Conservation (phyloP, 2,888 invertebrate genomes). For the Idaea biselata region DNA sequence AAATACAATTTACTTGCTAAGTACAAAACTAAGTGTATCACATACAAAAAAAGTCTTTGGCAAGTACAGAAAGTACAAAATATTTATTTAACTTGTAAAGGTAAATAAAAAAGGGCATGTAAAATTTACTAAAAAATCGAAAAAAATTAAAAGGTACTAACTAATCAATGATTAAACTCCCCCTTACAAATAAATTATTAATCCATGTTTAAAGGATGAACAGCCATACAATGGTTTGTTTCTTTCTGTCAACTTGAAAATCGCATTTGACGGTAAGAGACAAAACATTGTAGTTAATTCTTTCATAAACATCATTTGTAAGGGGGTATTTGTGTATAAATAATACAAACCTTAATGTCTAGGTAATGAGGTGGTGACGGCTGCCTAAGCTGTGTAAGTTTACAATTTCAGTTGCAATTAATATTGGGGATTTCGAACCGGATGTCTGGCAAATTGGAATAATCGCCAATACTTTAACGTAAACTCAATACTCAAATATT, state of each 20-base stretch:
- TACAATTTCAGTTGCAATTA: not conserved
- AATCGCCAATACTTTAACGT: too few species aligned
- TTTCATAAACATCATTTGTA: too few species aligned
- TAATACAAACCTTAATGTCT: not conserved
- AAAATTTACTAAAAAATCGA: constrained; percentile 28
- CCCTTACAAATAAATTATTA: too few species aligned
- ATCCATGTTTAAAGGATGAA: too few species aligned
- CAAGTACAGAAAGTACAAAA: constrained; percentile 64
- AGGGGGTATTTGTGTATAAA: not conserved
- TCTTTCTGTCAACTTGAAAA: too few species aligned
- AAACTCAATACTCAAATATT: too few species aligned
- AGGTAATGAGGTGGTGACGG: not conserved
- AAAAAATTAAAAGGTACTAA: not conserved
- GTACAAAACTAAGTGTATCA: constrained; percentile 75
- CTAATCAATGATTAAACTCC: not conserved
- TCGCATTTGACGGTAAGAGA: too few species aligned
- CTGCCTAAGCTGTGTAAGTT: not conserved
- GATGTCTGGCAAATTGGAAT: too few species aligned
- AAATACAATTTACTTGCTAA: constrained; percentile 62
- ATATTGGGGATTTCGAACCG: not conserved
- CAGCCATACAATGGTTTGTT: too few species aligned
- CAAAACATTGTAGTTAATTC: too few species aligned
- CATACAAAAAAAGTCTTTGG: constrained; percentile 78
- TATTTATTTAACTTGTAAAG: constrained; percentile 39
- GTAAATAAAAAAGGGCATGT: constrained; percentile 39